phyloP scores from a whole-genome alignment of 2,888 invertebrate species.

The Leptinotarsa juncta region DNA sequence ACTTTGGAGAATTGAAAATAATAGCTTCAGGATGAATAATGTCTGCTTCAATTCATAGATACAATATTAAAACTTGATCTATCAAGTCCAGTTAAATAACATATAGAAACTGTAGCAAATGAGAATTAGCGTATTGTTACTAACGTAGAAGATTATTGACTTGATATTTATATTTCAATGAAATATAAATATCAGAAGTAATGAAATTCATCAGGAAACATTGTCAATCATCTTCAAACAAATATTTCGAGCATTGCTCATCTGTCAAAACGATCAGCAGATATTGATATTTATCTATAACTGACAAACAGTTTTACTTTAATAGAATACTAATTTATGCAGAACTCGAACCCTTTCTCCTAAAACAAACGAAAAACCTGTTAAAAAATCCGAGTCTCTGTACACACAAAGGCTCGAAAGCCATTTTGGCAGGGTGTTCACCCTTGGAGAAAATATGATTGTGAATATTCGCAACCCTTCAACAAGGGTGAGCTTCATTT shows the following conservation, averaged over 20 bases:
- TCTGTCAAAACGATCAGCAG: constrained; percentile 14
- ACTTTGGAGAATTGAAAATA: no score
- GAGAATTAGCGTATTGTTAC: no score
- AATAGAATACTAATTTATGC: constrained; percentile 51
- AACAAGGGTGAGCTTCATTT: constrained; percentile 60
- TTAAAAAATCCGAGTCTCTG: constrained; percentile 56
- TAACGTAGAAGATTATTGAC: no score
- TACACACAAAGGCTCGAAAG: constrained; percentile 56
- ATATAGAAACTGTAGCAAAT: no score
- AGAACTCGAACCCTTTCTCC: constrained; percentile 46
- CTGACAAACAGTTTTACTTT: constrained; percentile 35
- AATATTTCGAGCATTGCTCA: neutral
- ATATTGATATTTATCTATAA: constrained; percentile 33
- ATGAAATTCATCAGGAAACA: no score
- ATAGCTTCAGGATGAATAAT: no score
- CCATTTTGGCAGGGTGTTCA: constrained; percentile 57
- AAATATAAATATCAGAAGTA: no score
- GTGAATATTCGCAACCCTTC: constrained; percentile 63
- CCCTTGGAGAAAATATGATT: constrained; percentile 63
- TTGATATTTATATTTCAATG: no score
- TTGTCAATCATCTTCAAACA: no score
- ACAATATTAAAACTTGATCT: no score
- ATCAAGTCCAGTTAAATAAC: no score
- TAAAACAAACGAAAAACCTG: constrained; percentile 55
- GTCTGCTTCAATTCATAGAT: no score